Percentiles rank a stretch among this genome's conserved stretches.
Evolutionary conservation across 2,888 invertebrate species (phyloP).

Genomic region (Labia minor): DNA sequence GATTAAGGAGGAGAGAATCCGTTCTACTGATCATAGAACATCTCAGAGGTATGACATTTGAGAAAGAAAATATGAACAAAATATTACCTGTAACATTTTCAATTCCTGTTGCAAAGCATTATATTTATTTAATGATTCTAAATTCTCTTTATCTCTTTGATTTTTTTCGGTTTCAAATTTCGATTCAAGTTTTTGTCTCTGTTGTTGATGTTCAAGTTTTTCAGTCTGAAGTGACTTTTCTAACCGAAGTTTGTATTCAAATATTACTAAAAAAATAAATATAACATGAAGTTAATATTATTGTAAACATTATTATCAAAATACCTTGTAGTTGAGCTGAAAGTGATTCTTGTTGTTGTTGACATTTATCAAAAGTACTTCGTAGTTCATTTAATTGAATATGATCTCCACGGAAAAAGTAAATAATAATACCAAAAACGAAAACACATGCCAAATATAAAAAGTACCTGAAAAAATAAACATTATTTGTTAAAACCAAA

Average conservation of each 20-base stretch:
- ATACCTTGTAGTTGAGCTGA: constrained; percentile 48
- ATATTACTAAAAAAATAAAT: constrained; percentile 39
- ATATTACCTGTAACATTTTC: constrained; percentile 39
- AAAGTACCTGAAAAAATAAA: constrained; percentile 30
- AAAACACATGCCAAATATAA: constrained; percentile 42
- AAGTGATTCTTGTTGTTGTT: constrained; percentile 47
- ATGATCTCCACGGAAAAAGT: constrained; percentile 48
- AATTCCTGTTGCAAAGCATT: constrained; percentile 45
- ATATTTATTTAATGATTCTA: constrained; percentile 42
- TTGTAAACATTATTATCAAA: background rate
- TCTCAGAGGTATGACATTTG: no score
- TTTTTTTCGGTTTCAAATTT: constrained; percentile 41
- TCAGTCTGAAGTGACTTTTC: constrained; percentile 47
- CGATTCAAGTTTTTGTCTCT: constrained; percentile 39
- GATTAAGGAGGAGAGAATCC: no score
- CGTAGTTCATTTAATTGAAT: constrained; percentile 45
- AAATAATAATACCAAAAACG: constrained; percentile 43
- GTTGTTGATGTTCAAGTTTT: constrained; percentile 43
- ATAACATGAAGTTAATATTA: constrained; percentile 18
- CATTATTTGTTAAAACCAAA: no score
- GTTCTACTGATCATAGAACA: no score
- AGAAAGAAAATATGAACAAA: background rate
- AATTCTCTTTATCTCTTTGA: constrained; percentile 40
- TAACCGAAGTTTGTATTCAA: constrained; percentile 45
- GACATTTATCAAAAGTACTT: constrained; percentile 42